Conservation (phyloP, 2,888 invertebrate genomes). For the Macrosiphum euphorbiae region DNA sequence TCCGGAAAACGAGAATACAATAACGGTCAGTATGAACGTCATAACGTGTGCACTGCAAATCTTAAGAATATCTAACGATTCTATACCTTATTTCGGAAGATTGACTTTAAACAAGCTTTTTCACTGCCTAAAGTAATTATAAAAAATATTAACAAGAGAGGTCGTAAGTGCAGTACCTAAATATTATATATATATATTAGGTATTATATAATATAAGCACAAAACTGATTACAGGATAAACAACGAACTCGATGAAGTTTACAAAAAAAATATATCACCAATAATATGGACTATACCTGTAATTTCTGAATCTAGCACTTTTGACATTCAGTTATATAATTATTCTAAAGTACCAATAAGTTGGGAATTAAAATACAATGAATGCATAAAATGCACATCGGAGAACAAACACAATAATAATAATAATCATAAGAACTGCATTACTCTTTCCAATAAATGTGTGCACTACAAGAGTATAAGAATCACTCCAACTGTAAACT, state of each 20-base stretch:
- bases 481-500: conserved; percentile 16
- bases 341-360: conserved; percentile 7
- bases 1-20: conserved; percentile 13
- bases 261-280: conserved; percentile 9
- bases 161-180: neutral
- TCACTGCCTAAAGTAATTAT: conserved; percentile 39
- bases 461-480: conserved; percentile 21
- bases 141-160: neutral
- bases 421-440: neutral
- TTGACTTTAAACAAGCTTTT: conserved; percentile 57
- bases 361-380: conserved; percentile 29
- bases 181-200: neutral
- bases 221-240: conserved; percentile 46
- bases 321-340: conserved; percentile 46
- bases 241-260: conserved; percentile 10
- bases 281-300: conserved; percentile 47
- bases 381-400: conserved; percentile 36
- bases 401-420: neutral
- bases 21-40: conserved; percentile 41
- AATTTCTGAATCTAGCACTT: conserved; percentile 31
- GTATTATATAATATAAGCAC: neutral
- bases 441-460: conserved; percentile 31
- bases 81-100: conserved; percentile 56
- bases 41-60: conserved; percentile 28
- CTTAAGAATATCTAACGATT: conserved; percentile 42